Evolutionary conservation across 2,888 invertebrate genomes (phyloP).

Genomic region (Pristionchus maxplancki): DNA sequence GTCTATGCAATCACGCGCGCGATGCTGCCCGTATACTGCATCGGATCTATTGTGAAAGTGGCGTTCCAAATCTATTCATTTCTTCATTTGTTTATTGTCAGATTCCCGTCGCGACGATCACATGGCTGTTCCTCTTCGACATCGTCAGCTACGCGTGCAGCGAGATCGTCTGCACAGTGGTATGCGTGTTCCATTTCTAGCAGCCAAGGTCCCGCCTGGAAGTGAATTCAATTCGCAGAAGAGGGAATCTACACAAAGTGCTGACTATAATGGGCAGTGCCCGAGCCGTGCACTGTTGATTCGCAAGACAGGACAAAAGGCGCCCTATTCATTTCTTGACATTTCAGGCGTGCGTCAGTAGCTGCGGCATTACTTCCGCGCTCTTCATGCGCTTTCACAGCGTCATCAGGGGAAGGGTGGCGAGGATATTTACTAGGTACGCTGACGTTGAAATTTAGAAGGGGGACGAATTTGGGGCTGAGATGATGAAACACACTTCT

Average conservation of each 20-base stretch:
- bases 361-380: neutral
- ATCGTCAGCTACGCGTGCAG: neutral
- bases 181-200: too few species aligned
- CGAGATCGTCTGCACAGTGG: neutral
- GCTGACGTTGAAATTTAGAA: too few species aligned
- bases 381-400: conserved; percentile 8
- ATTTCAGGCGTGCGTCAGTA: neutral
- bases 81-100: neutral
- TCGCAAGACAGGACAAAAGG: neutral
- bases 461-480: too few species aligned
- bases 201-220: too few species aligned
- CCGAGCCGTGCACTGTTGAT: neutral
- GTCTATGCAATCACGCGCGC: neutral
- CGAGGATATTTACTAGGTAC: neutral
- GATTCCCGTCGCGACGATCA: neutral
- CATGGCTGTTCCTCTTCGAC: neutral
- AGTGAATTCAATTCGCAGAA: too few species aligned
- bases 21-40: neutral
- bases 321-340: neutral
- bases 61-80: too few species aligned
- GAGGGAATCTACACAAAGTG: too few species aligned
- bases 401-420: neutral
- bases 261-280: too few species aligned
- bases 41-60: neutral
- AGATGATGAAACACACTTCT: too few species aligned